phyloP scores from a whole-genome alignment of 2,797 vertebrate genomes.

The Bucorvus abyssinicus region DNA sequence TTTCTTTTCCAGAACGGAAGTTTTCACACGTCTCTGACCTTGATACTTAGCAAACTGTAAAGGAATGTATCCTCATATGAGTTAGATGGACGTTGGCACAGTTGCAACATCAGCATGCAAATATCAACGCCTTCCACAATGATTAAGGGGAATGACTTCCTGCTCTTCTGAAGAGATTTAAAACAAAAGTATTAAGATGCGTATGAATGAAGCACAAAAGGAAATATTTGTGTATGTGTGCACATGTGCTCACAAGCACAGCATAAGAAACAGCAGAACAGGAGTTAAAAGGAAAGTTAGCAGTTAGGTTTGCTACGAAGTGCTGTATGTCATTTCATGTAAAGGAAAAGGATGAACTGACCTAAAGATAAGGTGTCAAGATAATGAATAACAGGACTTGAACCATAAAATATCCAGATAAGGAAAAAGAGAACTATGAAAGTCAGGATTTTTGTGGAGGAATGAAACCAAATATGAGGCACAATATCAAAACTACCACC shows the following conservation, averaged over 20 bases:
- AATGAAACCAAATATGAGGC: not conserved
- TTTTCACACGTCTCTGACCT: not conserved
- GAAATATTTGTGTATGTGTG: too few species aligned
- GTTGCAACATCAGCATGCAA: not conserved
- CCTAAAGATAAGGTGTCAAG: not conserved
- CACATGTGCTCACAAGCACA: rapidly evolving
- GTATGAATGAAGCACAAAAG: not conserved
- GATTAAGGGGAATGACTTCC: not conserved
- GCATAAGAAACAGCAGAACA: not conserved
- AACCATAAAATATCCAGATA: not conserved
- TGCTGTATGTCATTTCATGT: not conserved
- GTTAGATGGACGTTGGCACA: not conserved
- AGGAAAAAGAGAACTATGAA: not conserved
- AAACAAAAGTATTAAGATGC: not conserved
- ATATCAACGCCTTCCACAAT: not conserved
- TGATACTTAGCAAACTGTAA: not conserved
- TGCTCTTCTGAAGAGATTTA: not conserved
- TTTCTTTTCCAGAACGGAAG: slow-evolving; percentile 29
- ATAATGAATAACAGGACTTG: not conserved
- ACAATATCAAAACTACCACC: not conserved
- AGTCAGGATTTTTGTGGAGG: not conserved
- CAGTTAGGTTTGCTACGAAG: not conserved
- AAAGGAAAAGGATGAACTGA: not conserved
- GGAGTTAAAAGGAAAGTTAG: not conserved
- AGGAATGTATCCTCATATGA: rapidly evolving